A percentile compares a stretch with the other conserved stretches of the same genome.
These are phyloP conservation scores for Campoletis sonorensis DNA, from an alignment of 1,140 invertebrate species.

Conservation along the genomic window DNA sequence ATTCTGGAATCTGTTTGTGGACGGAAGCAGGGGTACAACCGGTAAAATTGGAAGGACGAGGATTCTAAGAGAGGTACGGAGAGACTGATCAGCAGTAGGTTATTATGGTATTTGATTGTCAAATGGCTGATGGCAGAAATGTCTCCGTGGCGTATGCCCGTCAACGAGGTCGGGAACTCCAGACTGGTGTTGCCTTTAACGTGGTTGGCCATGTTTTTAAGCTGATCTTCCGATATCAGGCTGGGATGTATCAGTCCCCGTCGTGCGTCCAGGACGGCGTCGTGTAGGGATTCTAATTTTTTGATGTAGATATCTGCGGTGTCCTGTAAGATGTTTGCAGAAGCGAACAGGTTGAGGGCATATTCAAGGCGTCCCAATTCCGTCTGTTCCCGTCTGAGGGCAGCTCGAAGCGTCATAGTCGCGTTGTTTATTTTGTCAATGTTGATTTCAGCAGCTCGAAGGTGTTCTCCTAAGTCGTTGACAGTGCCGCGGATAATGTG, in stretches of 20 bases:
- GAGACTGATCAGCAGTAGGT: neutral
- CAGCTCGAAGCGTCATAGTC: neutral
- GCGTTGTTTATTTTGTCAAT: neutral
- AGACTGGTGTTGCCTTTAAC: neutral
- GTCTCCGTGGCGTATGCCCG: neutral
- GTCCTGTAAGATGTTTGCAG: neutral
- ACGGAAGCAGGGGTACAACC: neutral
- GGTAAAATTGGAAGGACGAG: neutral
- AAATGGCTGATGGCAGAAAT: neutral
- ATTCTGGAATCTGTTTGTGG: neutral
- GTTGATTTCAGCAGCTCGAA: neutral
- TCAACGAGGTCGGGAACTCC: neutral
- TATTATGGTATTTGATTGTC: neutral
- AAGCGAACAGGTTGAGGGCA: neutral
- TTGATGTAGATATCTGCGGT: neutral
- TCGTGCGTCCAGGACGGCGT: neutral
- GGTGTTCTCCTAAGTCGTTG: neutral
- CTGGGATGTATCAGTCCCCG: neutral
- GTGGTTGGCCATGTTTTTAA: neutral
- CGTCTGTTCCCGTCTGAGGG: neutral
- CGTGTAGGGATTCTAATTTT: neutral
- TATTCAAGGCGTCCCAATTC: neutral
- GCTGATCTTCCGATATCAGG: neutral
- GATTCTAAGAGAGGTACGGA: neutral
- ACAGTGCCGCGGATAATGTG: neutral